Base-by-base conservation (phyloP, 2,113 vertebrate species). In the Excalfactoria chinensis region DNA sequence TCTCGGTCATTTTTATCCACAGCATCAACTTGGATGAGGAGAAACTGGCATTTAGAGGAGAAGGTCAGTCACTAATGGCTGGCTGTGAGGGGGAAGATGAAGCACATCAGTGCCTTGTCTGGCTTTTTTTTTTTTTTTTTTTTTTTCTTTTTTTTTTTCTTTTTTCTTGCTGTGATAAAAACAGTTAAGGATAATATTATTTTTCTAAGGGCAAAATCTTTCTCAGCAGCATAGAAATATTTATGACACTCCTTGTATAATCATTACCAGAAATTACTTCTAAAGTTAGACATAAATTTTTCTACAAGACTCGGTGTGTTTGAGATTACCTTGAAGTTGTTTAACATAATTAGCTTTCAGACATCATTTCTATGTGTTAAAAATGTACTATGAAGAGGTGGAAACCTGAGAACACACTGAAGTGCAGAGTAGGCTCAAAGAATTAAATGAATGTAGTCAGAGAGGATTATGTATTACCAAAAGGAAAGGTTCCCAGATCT, bases 361-460 rank as follows among this genome's bases (percentile, higher is more conserved):
- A 59, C 44, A 37, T 92, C 72, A 64, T 90, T 94, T 89, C 82
- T 92, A 62, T 63, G 68, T 74, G 74, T 83, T 92, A 91, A 87
- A 96, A 94, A 89, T 91, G 51, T 71, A 48, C 68, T 60, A 43
- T 70, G 81, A 89, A 87, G 89, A 90, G 60, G 46, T 63, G 59
- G 94, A 96, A 96, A 95, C 71, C 56, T 71, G 94, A 96, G 91
- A 96, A 93, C 89, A 77, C 51, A 73, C 78, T 73, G 49, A 94
- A 89, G 59, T 56, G 77, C 40, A 82, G 73, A 93, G 74, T 46
- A 37, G 22, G 62, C 63, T 89, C 79, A 84, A 94, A 93, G 84
- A 94, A 93, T 91, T 89, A 96, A 89, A 94, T 96, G 13, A 85
- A 93, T 92, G 91, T 91, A 91, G 94, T 91, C 84, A 92, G 84